Conservation (phyloP, 2,113 vertebrate genomes). For the Nycticorax nycticorax region DNA sequence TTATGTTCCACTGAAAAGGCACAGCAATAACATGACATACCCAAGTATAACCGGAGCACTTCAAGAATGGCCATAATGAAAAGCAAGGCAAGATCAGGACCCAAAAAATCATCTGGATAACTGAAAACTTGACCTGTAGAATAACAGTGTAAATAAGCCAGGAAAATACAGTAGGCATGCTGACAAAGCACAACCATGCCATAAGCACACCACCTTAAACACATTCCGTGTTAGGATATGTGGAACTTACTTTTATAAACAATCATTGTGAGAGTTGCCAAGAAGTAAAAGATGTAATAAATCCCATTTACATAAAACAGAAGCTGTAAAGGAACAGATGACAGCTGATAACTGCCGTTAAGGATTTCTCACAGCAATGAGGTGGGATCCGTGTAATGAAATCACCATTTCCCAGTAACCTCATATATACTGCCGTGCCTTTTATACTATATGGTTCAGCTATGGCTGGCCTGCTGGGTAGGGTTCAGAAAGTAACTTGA, state of each 20-base stretch:
- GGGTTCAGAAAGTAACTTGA: not conserved
- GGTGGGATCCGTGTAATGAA: not conserved
- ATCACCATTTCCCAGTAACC: not conserved
- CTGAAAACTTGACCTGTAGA: slow-evolving; percentile 80
- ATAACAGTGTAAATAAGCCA: not conserved
- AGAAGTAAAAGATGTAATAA: slow-evolving; percentile 79
- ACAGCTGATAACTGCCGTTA: slow-evolving; percentile 76
- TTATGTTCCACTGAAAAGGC: not conserved
- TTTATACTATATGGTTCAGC: not conserved
- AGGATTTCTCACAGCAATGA: not conserved
- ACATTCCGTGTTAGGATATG: fast-evolving
- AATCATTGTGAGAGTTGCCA: slow-evolving; percentile 78
- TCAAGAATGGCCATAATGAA: slow-evolving; percentile 80
- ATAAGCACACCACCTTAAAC: not conserved
- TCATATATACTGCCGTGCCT: not conserved
- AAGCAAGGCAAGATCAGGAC: slow-evolving; percentile 78
- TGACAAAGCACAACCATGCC: not conserved
- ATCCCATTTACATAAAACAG: slow-evolving; percentile 72
- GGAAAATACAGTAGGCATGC: not conserved
- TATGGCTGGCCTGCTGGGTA: not conserved
- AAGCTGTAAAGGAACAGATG: slow-evolving; percentile 80
- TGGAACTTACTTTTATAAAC: slow-evolving; percentile 84
- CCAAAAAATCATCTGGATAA: slow-evolving; percentile 75
- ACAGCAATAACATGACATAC: slow-evolving; percentile 58
- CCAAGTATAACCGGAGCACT: slow-evolving; percentile 70